A percentile compares a stretch with the other conserved stretches of the same genome.
Evolutionary conservation across 1,140 invertebrate species (phyloP).

Genomic region (Pogonomyrmex californicus): DNA sequence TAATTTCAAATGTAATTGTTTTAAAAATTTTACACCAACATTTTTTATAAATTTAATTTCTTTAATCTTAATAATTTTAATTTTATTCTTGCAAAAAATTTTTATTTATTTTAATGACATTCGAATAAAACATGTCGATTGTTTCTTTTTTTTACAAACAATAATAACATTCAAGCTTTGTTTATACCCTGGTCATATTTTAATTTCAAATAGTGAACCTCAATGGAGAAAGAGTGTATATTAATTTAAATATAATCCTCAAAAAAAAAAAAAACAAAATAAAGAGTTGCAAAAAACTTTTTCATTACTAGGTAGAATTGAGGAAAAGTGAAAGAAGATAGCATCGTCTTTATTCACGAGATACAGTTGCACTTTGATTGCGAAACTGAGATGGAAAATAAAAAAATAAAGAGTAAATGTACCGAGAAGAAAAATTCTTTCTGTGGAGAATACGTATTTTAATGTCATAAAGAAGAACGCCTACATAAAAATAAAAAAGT

Average conservation of each 20-base stretch:
- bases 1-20: not conserved
- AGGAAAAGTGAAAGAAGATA: not conserved
- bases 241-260: conserved; percentile 16
- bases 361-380: conserved; percentile 11
- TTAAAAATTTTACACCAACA: not conserved
- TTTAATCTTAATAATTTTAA: not conserved
- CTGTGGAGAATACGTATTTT: conserved; percentile 13
- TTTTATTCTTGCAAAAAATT: not conserved
- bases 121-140: not conserved
- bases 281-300: not conserved
- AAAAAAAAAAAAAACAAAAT: not conserved
- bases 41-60: conserved; percentile 1
- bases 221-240: not conserved
- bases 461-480: not conserved
- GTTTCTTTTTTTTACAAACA: not conserved
- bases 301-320: not conserved
- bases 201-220: not conserved
- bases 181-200: not conserved
- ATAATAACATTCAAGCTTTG: not conserved
- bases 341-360: not conserved
- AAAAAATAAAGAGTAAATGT: not conserved
- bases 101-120: not conserved
- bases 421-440: not conserved
- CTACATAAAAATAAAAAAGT: conserved; percentile 17
- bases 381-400: not conserved